These are phyloP conservation scores for Microcaecilia unicolor DNA, from an alignment of 2,797 vertebrate species.

Conservation along the genomic window DNA sequence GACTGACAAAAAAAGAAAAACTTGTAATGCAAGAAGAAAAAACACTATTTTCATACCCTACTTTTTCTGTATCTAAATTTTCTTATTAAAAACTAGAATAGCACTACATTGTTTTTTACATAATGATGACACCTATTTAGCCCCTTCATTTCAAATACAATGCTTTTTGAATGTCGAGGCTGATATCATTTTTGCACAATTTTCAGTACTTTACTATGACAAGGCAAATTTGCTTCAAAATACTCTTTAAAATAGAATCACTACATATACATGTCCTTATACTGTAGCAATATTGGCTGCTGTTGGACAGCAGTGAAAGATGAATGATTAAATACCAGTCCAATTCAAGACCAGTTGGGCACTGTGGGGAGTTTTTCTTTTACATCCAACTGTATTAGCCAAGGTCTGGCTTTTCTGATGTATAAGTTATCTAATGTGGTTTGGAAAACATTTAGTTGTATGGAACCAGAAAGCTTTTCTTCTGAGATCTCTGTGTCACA, in stretches of 20 bases:
- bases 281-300: conserved; percentile 21
- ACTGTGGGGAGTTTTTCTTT: too few species aligned
- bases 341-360: too few species aligned
- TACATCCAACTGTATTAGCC: too few species aligned
- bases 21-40: conserved; percentile 74
- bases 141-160: conserved; percentile 62
- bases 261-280: conserved; percentile 12
- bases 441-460: too few species aligned
- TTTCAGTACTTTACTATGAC: conserved; percentile 52
- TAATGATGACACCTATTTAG: conserved; percentile 65
- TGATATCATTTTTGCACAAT: conserved; percentile 73
- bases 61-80: conserved; percentile 85
- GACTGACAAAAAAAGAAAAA: conserved; percentile 70
- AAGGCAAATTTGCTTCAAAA: conserved; percentile 39
- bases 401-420: too few species aligned
- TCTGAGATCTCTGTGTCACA: too few species aligned
- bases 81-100: conserved; percentile 81
- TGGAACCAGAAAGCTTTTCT: too few species aligned
- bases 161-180: conserved; percentile 64
- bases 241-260: conserved; percentile 31
- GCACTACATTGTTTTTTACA: conserved; percentile 69
- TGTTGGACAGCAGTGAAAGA: conserved; percentile 11
- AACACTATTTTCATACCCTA: conserved; percentile 92
- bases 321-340: conserved; percentile 22
- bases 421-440: too few species aligned